Evolutionary conservation across 1,140 invertebrate species (phyloP).

Genomic region (Eumaeus atala): DNA sequence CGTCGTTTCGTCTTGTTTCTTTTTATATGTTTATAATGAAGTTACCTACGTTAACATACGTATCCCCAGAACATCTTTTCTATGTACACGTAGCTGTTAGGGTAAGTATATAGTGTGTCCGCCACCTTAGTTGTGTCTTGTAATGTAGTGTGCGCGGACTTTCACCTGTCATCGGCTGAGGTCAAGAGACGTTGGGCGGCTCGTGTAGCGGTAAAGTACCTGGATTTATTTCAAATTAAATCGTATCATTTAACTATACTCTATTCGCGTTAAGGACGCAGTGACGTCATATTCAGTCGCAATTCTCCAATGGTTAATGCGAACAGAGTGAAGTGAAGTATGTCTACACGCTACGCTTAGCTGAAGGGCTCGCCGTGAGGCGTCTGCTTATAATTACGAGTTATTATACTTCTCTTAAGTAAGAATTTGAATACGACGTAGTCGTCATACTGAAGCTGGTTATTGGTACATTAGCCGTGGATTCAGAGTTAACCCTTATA

Average conservation of each 20-base stretch:
- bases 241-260: too few species aligned
- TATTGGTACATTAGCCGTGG: not conserved
- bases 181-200: not conserved
- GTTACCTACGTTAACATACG: slow-evolving; percentile 26
- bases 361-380: not conserved
- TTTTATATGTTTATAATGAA: slow-evolving; percentile 20
- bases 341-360: not conserved
- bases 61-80: slow-evolving; percentile 16
- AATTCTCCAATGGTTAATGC: too few species aligned
- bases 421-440: slow-evolving; percentile 4
- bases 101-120: slow-evolving; percentile 20
- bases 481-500: too few species aligned
- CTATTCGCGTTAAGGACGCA: too few species aligned
- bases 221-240: too few species aligned
- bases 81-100: slow-evolving; percentile 23
- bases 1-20: slow-evolving; percentile 7
- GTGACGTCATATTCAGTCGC: too few species aligned
- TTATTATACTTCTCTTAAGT: not conserved
- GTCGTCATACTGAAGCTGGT: slow-evolving; percentile 3
- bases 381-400: slow-evolving; percentile 3
- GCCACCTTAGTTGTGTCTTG: slow-evolving; percentile 28
- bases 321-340: too few species aligned
- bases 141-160: slow-evolving; percentile 16
- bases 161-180: slow-evolving; percentile 5
- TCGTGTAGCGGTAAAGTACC: not conserved